phyloP scores from a whole-genome alignment of 2,113 vertebrate genomes.

The Sceloporus undulatus region DNA sequence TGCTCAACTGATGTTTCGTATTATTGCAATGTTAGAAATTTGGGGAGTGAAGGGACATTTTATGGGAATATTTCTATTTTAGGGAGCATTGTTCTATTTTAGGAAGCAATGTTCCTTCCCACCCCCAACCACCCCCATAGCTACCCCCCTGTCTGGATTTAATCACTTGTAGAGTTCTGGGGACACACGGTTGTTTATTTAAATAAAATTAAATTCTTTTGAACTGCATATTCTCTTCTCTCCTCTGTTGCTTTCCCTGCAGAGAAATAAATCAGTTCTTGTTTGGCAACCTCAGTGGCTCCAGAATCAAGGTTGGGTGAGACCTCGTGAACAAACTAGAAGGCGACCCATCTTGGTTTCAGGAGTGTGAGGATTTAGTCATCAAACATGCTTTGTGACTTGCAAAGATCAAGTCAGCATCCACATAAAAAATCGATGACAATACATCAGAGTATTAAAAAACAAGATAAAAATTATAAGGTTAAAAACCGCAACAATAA shows the following conservation, averaged over 20 bases:
- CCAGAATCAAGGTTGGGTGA: conserved; percentile 96
- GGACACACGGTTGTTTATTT: background rate
- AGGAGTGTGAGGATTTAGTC: conserved; percentile 80
- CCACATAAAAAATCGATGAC: too few relatives aligned
- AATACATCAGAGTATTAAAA: too few relatives aligned
- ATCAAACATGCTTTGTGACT: background rate
- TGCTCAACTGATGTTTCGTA: too few relatives aligned
- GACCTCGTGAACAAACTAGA: conserved; percentile 82
- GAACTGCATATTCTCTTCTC: background rate
- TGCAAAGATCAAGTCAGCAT: conserved; percentile 51
- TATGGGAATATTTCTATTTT: too few relatives aligned
- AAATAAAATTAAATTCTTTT: background rate
- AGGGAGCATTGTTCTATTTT: too few relatives aligned
- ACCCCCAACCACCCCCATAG: too few relatives aligned
- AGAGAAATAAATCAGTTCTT: background rate
- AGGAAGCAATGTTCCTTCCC: too few relatives aligned
- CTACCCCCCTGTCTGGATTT: background rate
- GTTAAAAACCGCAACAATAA: too few relatives aligned
- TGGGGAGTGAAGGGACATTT: too few relatives aligned
- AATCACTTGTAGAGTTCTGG: conserved; percentile 12
- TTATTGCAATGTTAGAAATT: too few relatives aligned
- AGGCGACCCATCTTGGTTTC: conserved; percentile 99
- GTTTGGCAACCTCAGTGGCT: conserved; percentile 73
- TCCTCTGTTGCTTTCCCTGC: background rate
- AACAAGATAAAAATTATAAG: too few relatives aligned